Conservation (phyloP, 2,888 invertebrate genomes). For the Cantharis flavilabris region DNA sequence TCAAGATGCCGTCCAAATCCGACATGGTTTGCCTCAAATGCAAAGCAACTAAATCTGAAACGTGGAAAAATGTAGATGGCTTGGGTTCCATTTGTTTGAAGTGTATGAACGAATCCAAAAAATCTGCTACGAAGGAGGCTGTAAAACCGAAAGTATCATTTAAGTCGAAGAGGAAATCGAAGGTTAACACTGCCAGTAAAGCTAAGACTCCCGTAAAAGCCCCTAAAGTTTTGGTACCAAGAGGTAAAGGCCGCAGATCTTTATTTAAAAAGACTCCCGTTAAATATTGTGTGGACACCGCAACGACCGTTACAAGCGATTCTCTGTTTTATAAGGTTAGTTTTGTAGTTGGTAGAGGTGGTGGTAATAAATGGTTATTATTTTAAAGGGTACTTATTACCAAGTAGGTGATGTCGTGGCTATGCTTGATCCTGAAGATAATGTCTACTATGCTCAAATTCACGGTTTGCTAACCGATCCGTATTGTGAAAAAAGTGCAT, state of each 20-base stretch:
- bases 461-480: constrained; percentile 88
- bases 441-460: constrained; percentile 87
- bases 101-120: constrained; percentile 65
- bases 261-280: constrained; percentile 80
- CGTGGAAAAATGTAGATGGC: constrained; percentile 77
- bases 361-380: background rate
- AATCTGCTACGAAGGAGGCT: constrained; percentile 47
- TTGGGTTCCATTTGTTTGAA: constrained; percentile 76
- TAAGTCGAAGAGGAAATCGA: constrained; percentile 64
- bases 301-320: constrained; percentile 80
- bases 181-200: constrained; percentile 59
- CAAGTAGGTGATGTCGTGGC: constrained; percentile 94
- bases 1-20: constrained; percentile 54
- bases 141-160: constrained; percentile 50
- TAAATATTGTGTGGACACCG: constrained; percentile 81
- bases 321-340: constrained; percentile 74
- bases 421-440: constrained; percentile 74
- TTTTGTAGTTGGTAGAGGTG: background rate
- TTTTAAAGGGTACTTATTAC: constrained; percentile 70
- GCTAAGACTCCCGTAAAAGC: constrained; percentile 55
- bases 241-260: constrained; percentile 78
- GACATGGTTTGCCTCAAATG: constrained; percentile 74
- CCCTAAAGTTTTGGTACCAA: constrained; percentile 55
- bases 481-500: constrained; percentile 92
- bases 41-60: constrained; percentile 67